Percentiles rank a stretch among this genome's conserved stretches.
Conservation (phyloP, 1,140 invertebrate species). For the Cotesia typhae region DNA sequence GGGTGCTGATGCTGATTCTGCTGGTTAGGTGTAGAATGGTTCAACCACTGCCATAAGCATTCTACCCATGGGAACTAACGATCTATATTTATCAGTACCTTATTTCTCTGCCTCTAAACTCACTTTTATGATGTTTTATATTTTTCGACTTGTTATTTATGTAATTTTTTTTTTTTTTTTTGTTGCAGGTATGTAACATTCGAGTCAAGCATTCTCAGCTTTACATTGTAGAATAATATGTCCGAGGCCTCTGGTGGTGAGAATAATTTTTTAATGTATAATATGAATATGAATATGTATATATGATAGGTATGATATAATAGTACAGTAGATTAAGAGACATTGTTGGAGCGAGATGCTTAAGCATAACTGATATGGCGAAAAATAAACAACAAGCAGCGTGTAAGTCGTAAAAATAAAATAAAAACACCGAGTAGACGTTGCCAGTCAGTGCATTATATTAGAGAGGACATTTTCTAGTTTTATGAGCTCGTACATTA, state of each 20-base stretch:
- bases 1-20: constrained; percentile 16
- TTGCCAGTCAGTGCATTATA: constrained; percentile 47
- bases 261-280: no score
- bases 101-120: constrained; percentile 8
- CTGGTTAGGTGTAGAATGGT: neutral
- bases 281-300: no score
- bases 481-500: constrained; percentile 54
- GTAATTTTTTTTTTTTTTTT: constrained; percentile 11
- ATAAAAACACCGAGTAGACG: neutral
- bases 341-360: no score
- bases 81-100: neutral
- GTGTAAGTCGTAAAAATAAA: neutral
- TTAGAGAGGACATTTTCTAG: constrained; percentile 45
- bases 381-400: constrained; percentile 11
- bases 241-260: no score
- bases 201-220: neutral
- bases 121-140: neutral
- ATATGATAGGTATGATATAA: no score
- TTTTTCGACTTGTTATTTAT: neutral
- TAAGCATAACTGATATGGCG: no score
- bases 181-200: constrained; percentile 30
- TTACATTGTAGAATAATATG: no score
- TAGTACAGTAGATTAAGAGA: no score
- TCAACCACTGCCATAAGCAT: no score
- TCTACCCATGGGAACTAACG: neutral